Base-by-base conservation (phyloP, 2,113 vertebrate species). In the Nothobranchius kuhntae region DNA sequence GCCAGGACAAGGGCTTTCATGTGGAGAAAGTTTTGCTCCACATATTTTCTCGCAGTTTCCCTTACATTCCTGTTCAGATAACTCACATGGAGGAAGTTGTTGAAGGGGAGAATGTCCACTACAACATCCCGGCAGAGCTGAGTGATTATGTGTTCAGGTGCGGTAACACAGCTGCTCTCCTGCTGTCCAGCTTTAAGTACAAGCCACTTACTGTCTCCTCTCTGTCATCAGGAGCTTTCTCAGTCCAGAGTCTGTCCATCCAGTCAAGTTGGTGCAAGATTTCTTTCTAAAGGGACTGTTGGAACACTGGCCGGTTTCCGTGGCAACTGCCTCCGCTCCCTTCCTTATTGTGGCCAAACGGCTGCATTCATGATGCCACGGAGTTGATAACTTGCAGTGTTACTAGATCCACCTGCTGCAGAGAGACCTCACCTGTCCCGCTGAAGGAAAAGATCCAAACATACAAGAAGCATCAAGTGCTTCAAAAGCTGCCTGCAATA, bases 1-100 rank as follows among this genome's bases (percentile, higher is more conserved):
- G 95, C 82, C 96, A 97, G 83, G 94, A 97, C 89, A 98, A 98
- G 78, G 88, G 95, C 14, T 99, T 98, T 87, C 88, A 91, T 53
- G 67, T 95, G 6, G 93, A 94, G 75, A 95, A 94, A 45, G 95
- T 94, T 65, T 78, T 98, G 87, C 94, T 93, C 62, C 95, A 99
- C 46, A 12, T 97, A 69, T 98, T 99, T 69, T 95, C 94, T 6
- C 85, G 75, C 56, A 95, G 97, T 77, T 74, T 80, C 6, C 91
- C 90, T 0, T 91, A 91, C 78, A 74, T 5, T 1, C 35, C 14
- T 47, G 75, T 64, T 26, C 85, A 87, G 56, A 87, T 83, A 9
- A 3, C 86, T 60, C 82, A 80, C 58, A 88, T 94, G 35, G 68
- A 93, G 73, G 82, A 90, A 50, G 74, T 59, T 5, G 45, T 95